Base-by-base conservation (phyloP, 1,140 invertebrate species). In the Sweltsa coloradensis region DNA sequence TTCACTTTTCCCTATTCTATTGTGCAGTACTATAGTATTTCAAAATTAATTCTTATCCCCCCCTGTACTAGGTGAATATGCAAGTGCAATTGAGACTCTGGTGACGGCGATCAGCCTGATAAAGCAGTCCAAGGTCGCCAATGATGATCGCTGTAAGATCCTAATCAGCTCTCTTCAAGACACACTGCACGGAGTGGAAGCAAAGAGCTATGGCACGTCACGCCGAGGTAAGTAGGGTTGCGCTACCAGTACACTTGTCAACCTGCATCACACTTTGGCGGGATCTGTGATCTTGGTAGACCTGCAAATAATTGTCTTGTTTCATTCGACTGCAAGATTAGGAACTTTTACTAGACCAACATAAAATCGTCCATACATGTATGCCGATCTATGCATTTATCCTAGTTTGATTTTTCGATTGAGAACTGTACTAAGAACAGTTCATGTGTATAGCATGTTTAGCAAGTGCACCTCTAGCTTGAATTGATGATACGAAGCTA, bases 21-120 rank as follows among this genome's bases (percentile, higher is more conserved):
- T 14, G 7, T 40, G 16, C 21, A 7, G 16, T 40, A 11, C 9
- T 18, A 40, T 19, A 9, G 16, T 40, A 18, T 40, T 40, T 18
- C n/a, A n/a, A n/a, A n/a, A n/a, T n/a, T n/a, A n/a, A n/a, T 42
- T 42, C 50, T 56, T 57, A 11, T n/a, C n/a, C n/a, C n/a, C n/a
- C n/a, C n/a, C n/a, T n/a, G n/a, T n/a, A n/a, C n/a, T 55, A 78
- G 91, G 91, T 11, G 95, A 99, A 68, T 97, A 92, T 69, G 87
- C 89, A 0, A 93, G 89, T 67, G 96, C 96, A 37, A 97, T 99
- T 58, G 95, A 99, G 68, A 99, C 96, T 4, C 68, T 99, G 48
- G 91, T 97, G 3, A 99, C 96, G 1, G 96, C 96, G 2, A 98
- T 99, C 55, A 97, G 93, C 3, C 70, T 99, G 16, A 99, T 99